A percentile compares a stretch with the other conserved stretches of the same genome.
Conservation (phyloP, 1,140 invertebrate species). For the Phthorimaea operculella region DNA sequence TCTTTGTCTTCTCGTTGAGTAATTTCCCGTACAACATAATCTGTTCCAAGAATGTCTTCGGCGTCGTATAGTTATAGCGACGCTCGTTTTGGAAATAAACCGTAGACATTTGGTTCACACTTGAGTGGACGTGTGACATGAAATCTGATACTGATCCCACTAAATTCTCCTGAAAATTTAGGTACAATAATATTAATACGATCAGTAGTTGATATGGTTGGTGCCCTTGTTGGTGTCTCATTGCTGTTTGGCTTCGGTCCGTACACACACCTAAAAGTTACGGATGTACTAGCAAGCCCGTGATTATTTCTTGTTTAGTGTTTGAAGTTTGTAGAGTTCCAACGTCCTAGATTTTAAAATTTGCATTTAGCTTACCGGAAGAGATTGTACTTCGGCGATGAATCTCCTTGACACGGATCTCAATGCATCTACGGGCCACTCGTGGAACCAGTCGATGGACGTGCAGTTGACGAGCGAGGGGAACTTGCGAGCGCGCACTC, state of each 20-base stretch:
- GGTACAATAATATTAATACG: too few species aligned
- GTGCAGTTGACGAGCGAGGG: slow-evolving; percentile 95
- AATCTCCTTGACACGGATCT: slow-evolving; percentile 89
- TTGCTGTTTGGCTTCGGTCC: too few species aligned
- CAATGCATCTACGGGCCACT: slow-evolving; percentile 93
- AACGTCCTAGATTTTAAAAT: too few species aligned
- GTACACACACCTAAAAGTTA: too few species aligned
- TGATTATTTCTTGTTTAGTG: too few species aligned
- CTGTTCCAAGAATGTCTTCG: slow-evolving; percentile 94
- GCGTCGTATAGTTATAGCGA: slow-evolving; percentile 96
- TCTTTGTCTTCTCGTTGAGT: slow-evolving; percentile 79
- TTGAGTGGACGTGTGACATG: slow-evolving; percentile 91
- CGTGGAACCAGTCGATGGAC: slow-evolving; percentile 95
- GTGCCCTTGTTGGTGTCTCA: too few species aligned
- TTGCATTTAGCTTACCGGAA: too few species aligned
- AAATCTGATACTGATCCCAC: slow-evolving; percentile 80
- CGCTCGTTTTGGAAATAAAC: slow-evolving; percentile 86
- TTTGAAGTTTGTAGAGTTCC: too few species aligned
- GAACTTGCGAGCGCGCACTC: slow-evolving; percentile 89
- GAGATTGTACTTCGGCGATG: slow-evolving; percentile 77
- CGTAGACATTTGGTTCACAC: slow-evolving; percentile 88
- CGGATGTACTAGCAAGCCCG: too few species aligned
- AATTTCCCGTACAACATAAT: slow-evolving; percentile 89
- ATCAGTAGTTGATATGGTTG: too few species aligned
- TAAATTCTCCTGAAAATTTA: slow-evolving; percentile 56